Evolutionary conservation across 2,888 invertebrate genomes (phyloP), one percentile per base, ranked within the genome.

Genomic region (Pseudanteris insignis): DNA sequence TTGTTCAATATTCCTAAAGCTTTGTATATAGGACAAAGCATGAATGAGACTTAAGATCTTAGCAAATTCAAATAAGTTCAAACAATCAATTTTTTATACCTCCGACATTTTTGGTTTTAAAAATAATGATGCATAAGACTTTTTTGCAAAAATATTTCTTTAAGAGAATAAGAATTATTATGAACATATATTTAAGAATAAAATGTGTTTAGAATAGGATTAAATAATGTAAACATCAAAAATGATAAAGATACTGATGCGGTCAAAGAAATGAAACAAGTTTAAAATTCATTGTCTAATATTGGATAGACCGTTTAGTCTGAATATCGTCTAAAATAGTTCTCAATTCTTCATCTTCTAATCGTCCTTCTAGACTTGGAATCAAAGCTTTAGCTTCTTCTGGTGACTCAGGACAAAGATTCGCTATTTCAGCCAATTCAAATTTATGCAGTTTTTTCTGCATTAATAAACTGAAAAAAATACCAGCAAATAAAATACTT

Each of bases 321-420:
- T 97, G 96, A 77, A 99, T 96, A 77, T 99, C 98, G 77, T 99
- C 98, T 58, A 99, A 83, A 69, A 98, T 89, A 76, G 95, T 92
- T 69, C 96, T 86, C n/a, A 99, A 83, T 81, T 98, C 98, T 78
- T 98, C 98, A 80, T 99, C 98, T 81, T 97, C 96, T 82, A 98
- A 93, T 70, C 98, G 87, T 26, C 96, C 96, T 81, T 98, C 98
- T 64, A 99, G 82, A 66, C 96, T 96, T 55, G 97, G 98, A 76
- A 99, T 96, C 7, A 98, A 83, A 10, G 97, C 92, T 82, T 98
- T 98, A 0, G 98, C 97, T 83, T 99, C 99, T 76, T 99, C 98
- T 0, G 97, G 92, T 28, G 93, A 96, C 82, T 98, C 98, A 0
- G 99, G 99, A 74, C 98, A 98, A n/a, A 99, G 83, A 82, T 99